Evolutionary conservation across 1,140 invertebrate genomes (phyloP), one percentile per base, ranked within the genome.

Genomic region (Maniola jurtina): DNA sequence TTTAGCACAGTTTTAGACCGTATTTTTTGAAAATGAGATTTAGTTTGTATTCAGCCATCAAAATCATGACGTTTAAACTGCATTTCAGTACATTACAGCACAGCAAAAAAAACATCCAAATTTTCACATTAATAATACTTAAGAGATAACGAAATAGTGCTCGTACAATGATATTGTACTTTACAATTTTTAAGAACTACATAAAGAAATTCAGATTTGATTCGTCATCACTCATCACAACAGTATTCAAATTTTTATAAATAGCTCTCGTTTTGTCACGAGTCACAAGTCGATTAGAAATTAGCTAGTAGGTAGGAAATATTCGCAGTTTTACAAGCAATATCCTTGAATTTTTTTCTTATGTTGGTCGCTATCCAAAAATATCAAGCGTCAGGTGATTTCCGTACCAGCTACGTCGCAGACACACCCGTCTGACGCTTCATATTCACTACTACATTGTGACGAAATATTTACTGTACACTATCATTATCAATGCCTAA

Each of bases 381-480:
- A 77, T 74, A 81, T 36, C 13, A 13, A 50, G 16, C 54, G 68
- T 83, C 80, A 81, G 73, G 76, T 83, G 84, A 82, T 72, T 68
- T 71, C 54, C 42, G 42, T 67, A 60, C 63, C 70, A 10, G 58
- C 64, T 74, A 81, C 81, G 83, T 86, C 73, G 72, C 58, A 72
- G 86, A 86, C 86, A 88, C 86, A 86, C 86, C 84, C 83, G 80
- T 74, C 63, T 73, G 68, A 72, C 71, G 79, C 78, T 75, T 77
- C 73, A 79, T 66, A 60, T 52, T 54, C 48, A 79, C 74, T 71
- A 76, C 75, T 83, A 81, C 75, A 71, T 64, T 69, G 57, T 76
- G 72, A 77, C 72, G 62, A 74, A 16, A 33, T 55, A 16, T 40
- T 60, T 40, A 60, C 35, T 50, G 16, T 50, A 42, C 59, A 52